Evolutionary conservation across 2,888 invertebrate species (phyloP), one percentile per base, ranked within the genome.

Genomic region (Apamea crenata): DNA sequence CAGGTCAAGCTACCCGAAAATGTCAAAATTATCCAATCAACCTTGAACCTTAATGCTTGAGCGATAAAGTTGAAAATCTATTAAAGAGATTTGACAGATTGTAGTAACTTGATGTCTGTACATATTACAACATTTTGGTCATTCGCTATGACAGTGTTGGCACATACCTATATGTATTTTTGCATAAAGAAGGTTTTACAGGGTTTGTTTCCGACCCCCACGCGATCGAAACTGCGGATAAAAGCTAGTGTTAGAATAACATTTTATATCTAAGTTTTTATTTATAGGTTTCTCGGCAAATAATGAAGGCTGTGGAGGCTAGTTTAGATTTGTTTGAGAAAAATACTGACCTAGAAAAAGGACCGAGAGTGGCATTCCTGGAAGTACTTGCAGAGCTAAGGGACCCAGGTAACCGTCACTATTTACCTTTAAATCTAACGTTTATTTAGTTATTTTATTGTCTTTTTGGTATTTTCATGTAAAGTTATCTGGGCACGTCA

Each of bases 351-450:
- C 92, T 96, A 59, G 96, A 97, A 80, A 96, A 95, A 82, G 96
- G 96, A 4, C 97, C 98, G 47, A 92, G 95, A 29, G 93, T 97
- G 14, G 98, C 99, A 0, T 97, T 99, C 63, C 98, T 99, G 94
- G 98, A 98, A 95, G 97, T 99, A 3, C 94, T 97, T 71, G 97
- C 99, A 89, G 98, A 98, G 90, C 96, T 99, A 7, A 97, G 97
- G 85, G 98, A 98, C 85, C 98, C 98, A 53, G 97, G 98, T 97
- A 89, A 71, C 12, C 21, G 6, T 44, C 5, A 47, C 4, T 21
- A 5, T 4, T 29, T 29, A 8, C 7, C 25, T 40, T 75, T 47
- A 21, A 21, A 50, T 56, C 18, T 5, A 74, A 36, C 21, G 6
- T 10, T n/a, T 14, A 4, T 18, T 12, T 2, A 25, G 18, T 68